Evolutionary conservation across 2,888 invertebrate species (phyloP), one percentile per base, ranked within the genome.

Genomic region (Caenorhabditis drosophilae): DNA sequence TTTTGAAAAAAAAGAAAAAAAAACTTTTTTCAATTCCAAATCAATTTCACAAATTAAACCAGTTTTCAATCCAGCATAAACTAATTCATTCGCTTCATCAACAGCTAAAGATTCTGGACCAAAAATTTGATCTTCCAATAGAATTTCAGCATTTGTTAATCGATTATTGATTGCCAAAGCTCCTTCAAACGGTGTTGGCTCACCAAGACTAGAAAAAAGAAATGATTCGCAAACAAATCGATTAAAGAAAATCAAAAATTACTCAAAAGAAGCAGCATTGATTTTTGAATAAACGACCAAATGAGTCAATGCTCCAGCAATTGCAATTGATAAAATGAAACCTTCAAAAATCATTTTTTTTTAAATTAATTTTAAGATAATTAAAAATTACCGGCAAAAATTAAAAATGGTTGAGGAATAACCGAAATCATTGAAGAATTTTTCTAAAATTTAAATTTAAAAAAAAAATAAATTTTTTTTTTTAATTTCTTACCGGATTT

Each of bases 101-200:
- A 73, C 48, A 9, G 66, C 72, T 9, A 74, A 42, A 6, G 64
- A 70, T 52, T 76, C 76, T 0, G 76, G 72, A 1, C 76, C 76
- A 23, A 60, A 70, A n/a, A 76, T 59, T 46, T 74, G 67, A 50
- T 71, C 57, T 36, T 62, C 54, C 15, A 74, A 57, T 1, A 69
- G 50, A 20, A 55, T 45, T 50, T 70, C 64, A 0, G 64, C 59
- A 18, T 62, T 38, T 15, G 58, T 44, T 12, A 73, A 51, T 0
- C 61, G 59, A n/a, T 31, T 26, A 36, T 73, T 71, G 2, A 56
- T 52, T 11, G 56, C 51, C 6, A 73, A 53, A 20, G 49, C 51
- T 16, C 70, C 70, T 48, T 55, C 50, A 0, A 66, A 46, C 1
- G 59, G 54, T 7, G 50, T 46, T 3, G 23, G 38, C 9, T 53